Evolutionary conservation across 2,113 vertebrate species (phyloP).

Genomic region (Solea solea): DNA sequence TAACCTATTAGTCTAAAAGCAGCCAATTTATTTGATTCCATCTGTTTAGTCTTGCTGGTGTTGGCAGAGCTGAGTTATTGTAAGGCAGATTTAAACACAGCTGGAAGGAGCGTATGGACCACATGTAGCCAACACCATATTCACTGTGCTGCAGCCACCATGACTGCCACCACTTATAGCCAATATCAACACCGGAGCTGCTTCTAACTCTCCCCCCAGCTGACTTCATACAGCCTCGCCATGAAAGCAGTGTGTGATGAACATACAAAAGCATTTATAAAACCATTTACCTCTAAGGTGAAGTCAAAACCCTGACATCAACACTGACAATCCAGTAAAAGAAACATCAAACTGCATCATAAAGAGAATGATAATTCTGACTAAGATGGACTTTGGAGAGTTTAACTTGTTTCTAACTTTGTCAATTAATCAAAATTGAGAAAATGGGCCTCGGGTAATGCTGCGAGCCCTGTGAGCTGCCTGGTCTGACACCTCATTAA

Average conservation of each 20-base stretch:
- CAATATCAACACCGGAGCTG: conserved; percentile 32
- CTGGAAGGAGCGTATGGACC: conserved; percentile 68
- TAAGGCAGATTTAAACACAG: conserved; percentile 81
- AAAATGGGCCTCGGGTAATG: conserved; percentile 61
- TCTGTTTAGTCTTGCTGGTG: conserved; percentile 78
- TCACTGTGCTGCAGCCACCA: conserved; percentile 38
- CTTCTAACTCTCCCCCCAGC: conserved; percentile 9
- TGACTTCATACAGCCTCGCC: neutral
- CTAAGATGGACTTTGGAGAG: conserved; percentile 45
- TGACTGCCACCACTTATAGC: conserved; percentile 46
- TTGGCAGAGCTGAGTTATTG: conserved; percentile 72
- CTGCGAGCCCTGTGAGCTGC: conserved; percentile 71
- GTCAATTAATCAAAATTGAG: conserved; percentile 63
- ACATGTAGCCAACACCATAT: conserved; percentile 53
- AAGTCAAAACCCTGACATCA: neutral
- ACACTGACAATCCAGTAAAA: neutral
- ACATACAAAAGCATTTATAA: neutral
- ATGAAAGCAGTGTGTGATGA: neutral
- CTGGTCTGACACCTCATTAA: conserved; percentile 83
- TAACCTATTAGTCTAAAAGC: conserved; percentile 83
- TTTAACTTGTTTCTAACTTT: conserved; percentile 62
- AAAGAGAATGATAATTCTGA: conserved; percentile 3
- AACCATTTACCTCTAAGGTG: neutral
- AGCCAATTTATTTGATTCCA: conserved; percentile 83
- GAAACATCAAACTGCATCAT: neutral